These are phyloP conservation scores for Paramisgurnus dabryanus DNA, from an alignment of 2,113 vertebrate species.

Conservation along the genomic window DNA sequence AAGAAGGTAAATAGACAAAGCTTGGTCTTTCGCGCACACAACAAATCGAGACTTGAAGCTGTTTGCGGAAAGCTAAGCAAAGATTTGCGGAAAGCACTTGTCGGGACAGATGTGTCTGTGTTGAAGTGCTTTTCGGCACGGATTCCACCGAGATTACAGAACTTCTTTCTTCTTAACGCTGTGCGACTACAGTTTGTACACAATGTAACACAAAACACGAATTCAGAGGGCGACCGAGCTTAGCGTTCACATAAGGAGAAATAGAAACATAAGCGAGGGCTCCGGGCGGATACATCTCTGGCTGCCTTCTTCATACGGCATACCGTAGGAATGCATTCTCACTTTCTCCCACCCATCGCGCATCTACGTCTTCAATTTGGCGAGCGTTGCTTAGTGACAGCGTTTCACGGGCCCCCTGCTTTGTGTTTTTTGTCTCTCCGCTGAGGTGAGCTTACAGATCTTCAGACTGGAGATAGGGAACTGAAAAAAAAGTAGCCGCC, in stretches of 20 bases:
- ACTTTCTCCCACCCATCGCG: slow-evolving; percentile 26
- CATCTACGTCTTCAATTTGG: slow-evolving; percentile 47
- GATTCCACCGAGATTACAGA: slow-evolving; percentile 1
- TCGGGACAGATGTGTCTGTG: slow-evolving; percentile 8
- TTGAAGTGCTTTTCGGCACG: background rate
- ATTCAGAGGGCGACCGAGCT: background rate
- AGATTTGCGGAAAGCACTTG: slow-evolving; percentile 3
- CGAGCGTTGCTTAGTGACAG: slow-evolving; percentile 68
- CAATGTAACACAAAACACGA: background rate
- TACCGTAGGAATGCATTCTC: slow-evolving; percentile 22
- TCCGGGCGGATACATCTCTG: background rate
- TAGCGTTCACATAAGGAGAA: background rate
- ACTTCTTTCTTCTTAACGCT: background rate
- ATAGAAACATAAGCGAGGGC: slow-evolving; percentile 10
- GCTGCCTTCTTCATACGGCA: slow-evolving; percentile 18
- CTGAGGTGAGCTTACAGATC: slow-evolving; percentile 69
- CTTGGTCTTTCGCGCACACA: slow-evolving; percentile 30
- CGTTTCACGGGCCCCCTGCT: slow-evolving; percentile 62
- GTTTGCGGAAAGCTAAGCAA: slow-evolving; percentile 30
- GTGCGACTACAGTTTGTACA: background rate
- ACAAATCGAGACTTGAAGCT: slow-evolving; percentile 50
- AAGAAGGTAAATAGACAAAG: slow-evolving; percentile 63
- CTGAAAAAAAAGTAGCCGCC: slow-evolving; percentile 68
- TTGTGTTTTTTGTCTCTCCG: slow-evolving; percentile 68
- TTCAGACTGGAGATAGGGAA: slow-evolving; percentile 70